Evolutionary conservation across 2,888 invertebrate genomes (phyloP).

Genomic region (Hemicrepidius hirtus): DNA sequence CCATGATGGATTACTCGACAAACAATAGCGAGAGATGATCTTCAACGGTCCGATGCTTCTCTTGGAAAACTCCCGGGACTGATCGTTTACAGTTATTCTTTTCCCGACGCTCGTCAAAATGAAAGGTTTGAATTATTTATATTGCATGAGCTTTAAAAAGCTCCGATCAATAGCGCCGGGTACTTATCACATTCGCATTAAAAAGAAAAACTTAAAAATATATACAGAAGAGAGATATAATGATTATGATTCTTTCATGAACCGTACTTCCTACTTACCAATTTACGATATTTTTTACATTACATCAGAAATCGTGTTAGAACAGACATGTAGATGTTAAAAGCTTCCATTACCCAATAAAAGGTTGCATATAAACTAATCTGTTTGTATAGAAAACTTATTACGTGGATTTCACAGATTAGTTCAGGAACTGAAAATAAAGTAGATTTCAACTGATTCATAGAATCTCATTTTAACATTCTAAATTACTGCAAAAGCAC

Average conservation of each 20-base stretch:
- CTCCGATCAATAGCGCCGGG: constrained; percentile 13
- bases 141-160: constrained; percentile 46
- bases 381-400: too few relatives aligned
- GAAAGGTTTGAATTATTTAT: constrained; percentile 62
- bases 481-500: too few relatives aligned
- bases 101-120: constrained; percentile 51
- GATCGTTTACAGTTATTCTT: constrained; percentile 55
- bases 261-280: neutral
- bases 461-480: too few relatives aligned
- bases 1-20: constrained; percentile 66
- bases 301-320: too few relatives aligned
- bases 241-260: constrained; percentile 6
- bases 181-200: constrained; percentile 42
- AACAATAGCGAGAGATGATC: constrained; percentile 64
- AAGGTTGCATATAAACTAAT: too few relatives aligned
- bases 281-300: neutral
- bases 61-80: constrained; percentile 57
- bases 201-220: constrained; percentile 34
- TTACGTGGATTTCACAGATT: too few relatives aligned
- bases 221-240: neutral
- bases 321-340: too few relatives aligned
- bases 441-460: too few relatives aligned
- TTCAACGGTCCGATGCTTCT: constrained; percentile 59
- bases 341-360: too few relatives aligned
- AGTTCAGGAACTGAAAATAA: too few relatives aligned